Conservation (phyloP, 2,888 invertebrate species). For the Metacarcinus magister region DNA sequence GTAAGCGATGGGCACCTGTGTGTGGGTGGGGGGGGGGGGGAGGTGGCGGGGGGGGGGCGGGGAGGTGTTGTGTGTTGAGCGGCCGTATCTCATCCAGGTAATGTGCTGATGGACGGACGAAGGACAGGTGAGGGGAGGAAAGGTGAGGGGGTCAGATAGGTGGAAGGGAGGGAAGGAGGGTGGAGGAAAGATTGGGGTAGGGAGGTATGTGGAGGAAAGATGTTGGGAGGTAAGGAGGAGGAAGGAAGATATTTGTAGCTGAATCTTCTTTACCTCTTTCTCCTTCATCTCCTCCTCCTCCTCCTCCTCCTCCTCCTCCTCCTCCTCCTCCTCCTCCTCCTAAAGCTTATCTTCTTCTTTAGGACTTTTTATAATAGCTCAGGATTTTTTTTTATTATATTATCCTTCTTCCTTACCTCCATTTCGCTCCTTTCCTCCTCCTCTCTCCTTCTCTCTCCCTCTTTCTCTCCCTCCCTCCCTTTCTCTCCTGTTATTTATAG, state of each 20-base stretch:
- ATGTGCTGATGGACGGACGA: too few relatives aligned
- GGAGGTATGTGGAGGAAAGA: background rate
- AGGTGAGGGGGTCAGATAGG: background rate
- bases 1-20: too few relatives aligned
- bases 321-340: background rate
- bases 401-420: too few relatives aligned
- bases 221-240: background rate
- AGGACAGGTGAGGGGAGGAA: background rate
- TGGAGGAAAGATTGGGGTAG: background rate
- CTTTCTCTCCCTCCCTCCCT: background rate
- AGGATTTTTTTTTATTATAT: too few relatives aligned
- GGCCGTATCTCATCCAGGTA: too few relatives aligned
- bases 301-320: constrained; percentile 14
- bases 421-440: background rate
- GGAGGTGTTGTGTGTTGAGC: too few relatives aligned
- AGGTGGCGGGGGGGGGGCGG: too few relatives aligned
- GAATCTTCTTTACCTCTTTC: background rate
- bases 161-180: background rate
- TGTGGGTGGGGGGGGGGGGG: too few relatives aligned
- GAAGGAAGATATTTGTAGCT: background rate
- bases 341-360: too few relatives aligned
- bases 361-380: too few relatives aligned
- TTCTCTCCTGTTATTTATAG: background rate
- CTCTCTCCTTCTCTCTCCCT: background rate
- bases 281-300: too few relatives aligned